These are phyloP conservation scores for Lissocephala sabroskyi DNA, from an alignment of 2,888 invertebrate genomes.

Conservation along the genomic window DNA sequence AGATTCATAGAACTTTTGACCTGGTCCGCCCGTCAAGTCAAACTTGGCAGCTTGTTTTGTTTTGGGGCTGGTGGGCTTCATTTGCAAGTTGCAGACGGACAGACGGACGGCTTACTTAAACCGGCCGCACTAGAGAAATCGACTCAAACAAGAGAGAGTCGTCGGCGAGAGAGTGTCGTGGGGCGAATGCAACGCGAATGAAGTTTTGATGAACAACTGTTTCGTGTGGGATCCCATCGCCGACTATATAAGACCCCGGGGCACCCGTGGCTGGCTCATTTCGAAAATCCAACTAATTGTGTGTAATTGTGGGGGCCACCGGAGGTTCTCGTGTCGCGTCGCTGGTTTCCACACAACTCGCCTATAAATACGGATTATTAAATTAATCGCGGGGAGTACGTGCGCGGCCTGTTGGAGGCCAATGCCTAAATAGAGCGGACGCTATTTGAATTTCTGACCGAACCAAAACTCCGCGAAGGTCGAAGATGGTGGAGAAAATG, in stretches of 20 bases:
- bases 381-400: too few relatives aligned
- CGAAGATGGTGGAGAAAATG: conserved; percentile 53
- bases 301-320: conserved; percentile 14
- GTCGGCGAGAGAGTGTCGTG: too few relatives aligned
- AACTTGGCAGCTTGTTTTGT: conserved; percentile 4
- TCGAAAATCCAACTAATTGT: conserved; percentile 33
- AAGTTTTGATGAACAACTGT: conserved; percentile 44
- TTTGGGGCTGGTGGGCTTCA: conserved; percentile 31
- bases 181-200: too few relatives aligned
- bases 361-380: too few relatives aligned
- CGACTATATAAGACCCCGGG: conserved; percentile 23
- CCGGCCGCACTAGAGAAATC: conserved; percentile 19
- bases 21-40: too few relatives aligned
- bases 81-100: conserved; percentile 24
- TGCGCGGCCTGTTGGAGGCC: too few relatives aligned
- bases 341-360: background rate
- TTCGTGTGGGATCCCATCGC: conserved; percentile 3
- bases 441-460: too few relatives aligned
- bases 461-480: too few relatives aligned
- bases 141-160: conserved; percentile 18
- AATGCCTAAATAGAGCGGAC: too few relatives aligned
- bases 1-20: too few relatives aligned
- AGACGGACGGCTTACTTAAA: conserved; percentile 29
- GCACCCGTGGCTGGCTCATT: conserved; percentile 16
- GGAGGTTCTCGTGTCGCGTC: conserved; percentile 9